phyloP scores from a whole-genome alignment of 2,797 vertebrate species.

The Erethizon dorsatum region DNA sequence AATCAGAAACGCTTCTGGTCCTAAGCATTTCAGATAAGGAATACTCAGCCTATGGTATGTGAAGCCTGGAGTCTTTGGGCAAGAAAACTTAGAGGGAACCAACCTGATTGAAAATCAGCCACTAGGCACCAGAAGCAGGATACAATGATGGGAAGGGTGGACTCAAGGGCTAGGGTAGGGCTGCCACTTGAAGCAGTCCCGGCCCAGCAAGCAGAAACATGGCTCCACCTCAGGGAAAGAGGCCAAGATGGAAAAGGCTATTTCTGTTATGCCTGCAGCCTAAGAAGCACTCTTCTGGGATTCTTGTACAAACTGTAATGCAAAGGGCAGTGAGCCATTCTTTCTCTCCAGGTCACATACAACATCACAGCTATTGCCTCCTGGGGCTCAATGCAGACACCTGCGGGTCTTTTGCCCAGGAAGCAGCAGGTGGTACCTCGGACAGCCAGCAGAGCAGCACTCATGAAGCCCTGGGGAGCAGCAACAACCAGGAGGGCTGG shows the following conservation, averaged over 20 bases:
- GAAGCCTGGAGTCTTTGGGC: not conserved
- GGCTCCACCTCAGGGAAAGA: not conserved
- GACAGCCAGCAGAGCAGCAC: not conserved
- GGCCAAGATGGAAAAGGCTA: not conserved
- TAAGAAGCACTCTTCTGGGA: not conserved
- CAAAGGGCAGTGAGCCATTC: not conserved
- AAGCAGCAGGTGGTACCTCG: not conserved
- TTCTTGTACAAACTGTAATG: not conserved
- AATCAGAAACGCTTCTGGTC: not conserved
- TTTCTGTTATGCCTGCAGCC: not conserved
- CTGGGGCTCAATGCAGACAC: constrained; percentile 1
- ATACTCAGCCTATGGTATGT: not conserved
- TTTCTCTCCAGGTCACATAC: not conserved
- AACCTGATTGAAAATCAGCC: not conserved
- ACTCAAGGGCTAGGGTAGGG: not conserved
- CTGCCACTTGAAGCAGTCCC: not conserved
- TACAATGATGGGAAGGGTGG: not conserved
- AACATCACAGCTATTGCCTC: not conserved
- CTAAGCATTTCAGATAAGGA: not conserved
- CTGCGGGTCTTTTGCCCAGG: not conserved
- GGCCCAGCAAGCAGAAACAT: not conserved
- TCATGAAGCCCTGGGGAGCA: fast-evolving
- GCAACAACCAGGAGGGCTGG: fast-evolving
- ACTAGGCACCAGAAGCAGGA: not conserved
- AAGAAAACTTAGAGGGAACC: not conserved